Base-by-base conservation (phyloP, 2,888 invertebrate species). In the Ochropleura leucogaster region DNA sequence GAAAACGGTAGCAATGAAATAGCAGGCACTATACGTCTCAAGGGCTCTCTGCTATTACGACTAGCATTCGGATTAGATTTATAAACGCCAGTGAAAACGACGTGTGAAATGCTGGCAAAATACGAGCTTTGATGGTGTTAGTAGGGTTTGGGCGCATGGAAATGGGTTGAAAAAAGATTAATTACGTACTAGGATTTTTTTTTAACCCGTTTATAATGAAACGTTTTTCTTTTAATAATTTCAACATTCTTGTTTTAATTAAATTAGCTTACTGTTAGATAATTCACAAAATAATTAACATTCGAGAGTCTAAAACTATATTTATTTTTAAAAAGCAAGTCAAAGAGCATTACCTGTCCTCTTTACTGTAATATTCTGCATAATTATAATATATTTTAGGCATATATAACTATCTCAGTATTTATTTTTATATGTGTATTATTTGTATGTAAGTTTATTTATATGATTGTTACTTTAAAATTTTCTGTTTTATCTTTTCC, bases 31-130 rank as follows among this genome's bases (percentile, higher is more conserved):
- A 80, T 67, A 66, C 79, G 49, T 88, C 89, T 87, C 87, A 63
- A 88, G 89, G 84, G 91, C 77, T 75, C 87, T 87, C 74, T 76
- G 84, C 87, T 46, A 89, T 87, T 86, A 88, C 87, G 80, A 84
- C 72, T 72, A 81, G 81, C 87, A 88, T 90, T 89, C 87, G 88
- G 85, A 89, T 89, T 89, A 87, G 88, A 90, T 90, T 89, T 89
- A 90, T 85, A 88, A 88, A 81, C 74, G 84, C 76, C 71, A 62
- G 77, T 85, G 80, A 80, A 83, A 85, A 77, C 73, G 88, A 85
- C 72, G 77, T 74, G 80, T 82, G 83, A 85, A 81, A 83, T 70
- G 72, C 47, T 59, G 47, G 67, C 44, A 18, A 78, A 70, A 72
- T 82, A 68, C 68, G 64, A 53, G 69, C 47, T 74, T 65, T 69